Percentiles rank a stretch among this genome's conserved stretches.
Evolutionary conservation across 2,113 vertebrate genomes (phyloP).

Genomic region (Oncorhynchus gorbuscha): DNA sequence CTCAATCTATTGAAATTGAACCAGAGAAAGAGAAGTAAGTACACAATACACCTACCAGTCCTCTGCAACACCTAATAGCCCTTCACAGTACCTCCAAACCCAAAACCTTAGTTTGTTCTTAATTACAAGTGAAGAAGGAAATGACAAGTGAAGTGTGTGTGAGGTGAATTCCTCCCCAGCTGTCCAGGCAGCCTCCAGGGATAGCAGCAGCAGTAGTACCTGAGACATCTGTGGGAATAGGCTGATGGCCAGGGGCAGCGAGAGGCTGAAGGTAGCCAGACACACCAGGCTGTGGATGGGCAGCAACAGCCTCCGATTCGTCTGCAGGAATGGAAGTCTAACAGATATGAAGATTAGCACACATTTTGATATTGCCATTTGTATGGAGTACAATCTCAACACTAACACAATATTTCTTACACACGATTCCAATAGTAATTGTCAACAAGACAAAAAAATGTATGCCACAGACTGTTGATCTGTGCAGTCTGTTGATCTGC

Average conservation of each 20-base stretch:
- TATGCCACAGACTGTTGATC: background rate
- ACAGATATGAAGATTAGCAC: slow-evolving; percentile 51
- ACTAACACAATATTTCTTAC: background rate
- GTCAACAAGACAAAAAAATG: too few relatives aligned
- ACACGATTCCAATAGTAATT: too few relatives aligned
- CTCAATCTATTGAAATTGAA: slow-evolving; percentile 80
- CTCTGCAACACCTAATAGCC: background rate
- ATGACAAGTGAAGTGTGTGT: slow-evolving; percentile 59
- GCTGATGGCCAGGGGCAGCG: slow-evolving; percentile 96
- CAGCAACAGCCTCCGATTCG: slow-evolving; percentile 84
- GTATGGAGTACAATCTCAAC: background rate
- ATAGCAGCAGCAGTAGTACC: slow-evolving; percentile 75
- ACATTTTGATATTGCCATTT: slow-evolving; percentile 67
- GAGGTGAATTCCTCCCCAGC: slow-evolving; percentile 55
- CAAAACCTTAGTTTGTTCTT: background rate
- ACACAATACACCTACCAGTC: background rate
- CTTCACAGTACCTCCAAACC: background rate
- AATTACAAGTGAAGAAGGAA: slow-evolving; percentile 72
- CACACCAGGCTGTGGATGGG: slow-evolving; percentile 94
- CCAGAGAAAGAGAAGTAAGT: background rate
- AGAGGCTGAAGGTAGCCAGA: slow-evolving; percentile 92
- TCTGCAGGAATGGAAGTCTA: slow-evolving; percentile 85
- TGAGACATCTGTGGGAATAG: slow-evolving; percentile 98
- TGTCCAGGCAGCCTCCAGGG: slow-evolving; percentile 40
- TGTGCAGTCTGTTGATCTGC: too few relatives aligned